These are phyloP conservation scores for Piliocolobus tephrosceles DNA, from an alignment of 2,113 vertebrate genomes.

Conservation along the genomic window DNA sequence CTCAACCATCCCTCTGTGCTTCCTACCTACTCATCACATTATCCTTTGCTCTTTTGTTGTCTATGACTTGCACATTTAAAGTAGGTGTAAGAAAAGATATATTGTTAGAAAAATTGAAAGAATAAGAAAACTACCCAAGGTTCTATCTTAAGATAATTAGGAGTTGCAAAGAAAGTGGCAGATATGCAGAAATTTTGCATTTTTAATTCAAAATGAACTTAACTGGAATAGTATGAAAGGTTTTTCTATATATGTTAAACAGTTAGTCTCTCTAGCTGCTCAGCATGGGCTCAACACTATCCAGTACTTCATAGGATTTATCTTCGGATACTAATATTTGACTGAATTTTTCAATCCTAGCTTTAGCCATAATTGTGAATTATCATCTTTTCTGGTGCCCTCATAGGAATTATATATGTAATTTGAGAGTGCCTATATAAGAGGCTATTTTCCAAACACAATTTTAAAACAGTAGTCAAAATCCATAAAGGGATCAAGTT, in stretches of 20 bases:
- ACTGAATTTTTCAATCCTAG: not conserved
- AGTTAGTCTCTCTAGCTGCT: not conserved
- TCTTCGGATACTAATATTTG: not conserved
- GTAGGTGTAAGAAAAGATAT: not conserved
- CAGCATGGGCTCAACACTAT: not conserved
- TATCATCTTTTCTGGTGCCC: not conserved
- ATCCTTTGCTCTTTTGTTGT: not conserved
- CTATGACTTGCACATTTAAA: not conserved
- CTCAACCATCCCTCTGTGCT: not conserved
- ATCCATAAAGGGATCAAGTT: not conserved
- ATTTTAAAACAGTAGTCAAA: not conserved
- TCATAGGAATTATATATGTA: not conserved
- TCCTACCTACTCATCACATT: not conserved
- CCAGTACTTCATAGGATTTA: not conserved
- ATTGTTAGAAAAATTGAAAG: not conserved
- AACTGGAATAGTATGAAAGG: not conserved
- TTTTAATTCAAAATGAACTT: not conserved
- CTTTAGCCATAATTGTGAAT: not conserved
- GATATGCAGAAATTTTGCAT: not conserved
- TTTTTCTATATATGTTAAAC: not conserved
- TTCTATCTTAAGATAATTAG: not conserved
- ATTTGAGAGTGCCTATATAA: not conserved
- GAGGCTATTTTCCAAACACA: not conserved
- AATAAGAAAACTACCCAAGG: not conserved
- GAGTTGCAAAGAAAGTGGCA: not conserved